Conservation (phyloP, 2,113 vertebrate genomes). For the Bubo blakistoni region DNA sequence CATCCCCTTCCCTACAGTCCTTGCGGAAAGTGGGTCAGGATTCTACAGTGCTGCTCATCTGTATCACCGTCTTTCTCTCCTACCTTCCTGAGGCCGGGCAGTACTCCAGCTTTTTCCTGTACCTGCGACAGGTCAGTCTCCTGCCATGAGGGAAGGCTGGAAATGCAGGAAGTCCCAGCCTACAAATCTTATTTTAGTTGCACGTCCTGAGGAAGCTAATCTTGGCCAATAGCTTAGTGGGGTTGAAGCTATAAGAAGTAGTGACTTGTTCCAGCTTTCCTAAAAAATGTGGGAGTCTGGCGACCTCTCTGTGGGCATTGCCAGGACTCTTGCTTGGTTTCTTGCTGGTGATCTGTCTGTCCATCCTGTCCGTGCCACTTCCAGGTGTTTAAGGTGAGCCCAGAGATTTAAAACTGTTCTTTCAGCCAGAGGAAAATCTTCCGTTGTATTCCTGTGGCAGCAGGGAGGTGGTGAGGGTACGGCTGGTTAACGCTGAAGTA, state of each 20-base stretch:
- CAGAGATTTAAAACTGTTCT: not conserved
- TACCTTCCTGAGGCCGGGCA: conserved; percentile 92
- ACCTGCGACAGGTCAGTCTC: conserved; percentile 84
- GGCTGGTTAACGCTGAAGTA: not conserved
- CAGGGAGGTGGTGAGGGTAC: not conserved
- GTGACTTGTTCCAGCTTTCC: not conserved
- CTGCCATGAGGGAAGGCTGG: not conserved
- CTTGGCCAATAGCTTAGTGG: not conserved
- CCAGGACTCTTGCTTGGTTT: not conserved
- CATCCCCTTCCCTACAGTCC: conserved; percentile 70
- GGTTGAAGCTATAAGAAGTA: not conserved
- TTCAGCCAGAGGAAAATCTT: not conserved
- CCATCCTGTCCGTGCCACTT: not conserved
- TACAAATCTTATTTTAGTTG: not conserved
- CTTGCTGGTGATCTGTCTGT: not conserved
- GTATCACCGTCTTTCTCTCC: conserved; percentile 91
- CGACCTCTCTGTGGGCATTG: not conserved
- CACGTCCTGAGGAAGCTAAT: not conserved
- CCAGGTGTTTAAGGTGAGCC: not conserved
- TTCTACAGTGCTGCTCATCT: conserved; percentile 91
- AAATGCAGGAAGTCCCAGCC: not conserved
- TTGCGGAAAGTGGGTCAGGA: conserved; percentile 91
- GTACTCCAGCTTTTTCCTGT: conserved; percentile 94
- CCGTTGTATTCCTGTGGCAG: not conserved
- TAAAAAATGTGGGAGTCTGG: not conserved